A percentile compares a stretch with the other conserved stretches of the same genome.
Evolutionary conservation across 2,113 vertebrate species (phyloP).

Genomic region (Cariama cristata): DNA sequence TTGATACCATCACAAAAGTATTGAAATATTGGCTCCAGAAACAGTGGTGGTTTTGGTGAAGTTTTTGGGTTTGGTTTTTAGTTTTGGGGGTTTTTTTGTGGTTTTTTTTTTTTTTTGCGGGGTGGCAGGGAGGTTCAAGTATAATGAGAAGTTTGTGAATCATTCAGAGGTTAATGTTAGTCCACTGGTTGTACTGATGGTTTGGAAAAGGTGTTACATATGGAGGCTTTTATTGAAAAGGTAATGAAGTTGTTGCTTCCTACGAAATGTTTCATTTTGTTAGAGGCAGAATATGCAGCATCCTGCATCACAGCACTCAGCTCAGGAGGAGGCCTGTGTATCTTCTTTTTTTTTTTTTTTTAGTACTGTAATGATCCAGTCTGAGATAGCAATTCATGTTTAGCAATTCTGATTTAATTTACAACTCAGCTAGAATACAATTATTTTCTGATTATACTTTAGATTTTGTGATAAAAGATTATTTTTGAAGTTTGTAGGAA

Average conservation of each 20-base stretch:
- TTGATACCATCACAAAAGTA: background rate
- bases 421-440: constrained; percentile 65
- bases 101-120: too few relatives aligned
- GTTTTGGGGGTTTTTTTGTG: background rate
- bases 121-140: too few relatives aligned
- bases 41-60: background rate
- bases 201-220: background rate
- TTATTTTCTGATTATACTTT: constrained; percentile 63
- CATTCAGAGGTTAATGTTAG: background rate
- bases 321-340: constrained; percentile 18
- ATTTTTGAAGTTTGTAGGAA: background rate
- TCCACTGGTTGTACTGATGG: background rate
- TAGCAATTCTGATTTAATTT: constrained; percentile 75
- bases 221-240: background rate
- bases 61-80: background rate
- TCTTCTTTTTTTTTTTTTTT: background rate
- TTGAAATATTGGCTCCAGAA: background rate
- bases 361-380: constrained; percentile 10
- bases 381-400: constrained; percentile 18
- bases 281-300: background rate
- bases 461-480: constrained; percentile 21
- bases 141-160: background rate
- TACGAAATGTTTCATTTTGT: background rate
- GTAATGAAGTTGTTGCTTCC: background rate
- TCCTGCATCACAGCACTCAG: background rate